Evolutionary conservation across 2,888 invertebrate genomes (phyloP).

Genomic region (Tenodera sinensis): DNA sequence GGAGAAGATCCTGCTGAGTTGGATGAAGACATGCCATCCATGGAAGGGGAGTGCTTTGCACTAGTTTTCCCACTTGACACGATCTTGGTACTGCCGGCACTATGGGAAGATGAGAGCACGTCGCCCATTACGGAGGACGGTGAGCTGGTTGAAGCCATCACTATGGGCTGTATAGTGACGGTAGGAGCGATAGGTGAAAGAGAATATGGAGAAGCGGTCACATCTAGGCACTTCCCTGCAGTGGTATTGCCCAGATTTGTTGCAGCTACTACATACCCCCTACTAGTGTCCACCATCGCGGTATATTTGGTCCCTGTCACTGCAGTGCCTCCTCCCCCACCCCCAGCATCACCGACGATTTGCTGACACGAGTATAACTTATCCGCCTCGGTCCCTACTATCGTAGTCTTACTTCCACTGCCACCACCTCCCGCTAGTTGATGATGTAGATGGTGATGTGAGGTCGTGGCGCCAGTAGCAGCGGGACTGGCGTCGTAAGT

Average conservation of each 20-base stretch:
- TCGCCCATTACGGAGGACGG: conserved; percentile 32
- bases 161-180: conserved; percentile 49
- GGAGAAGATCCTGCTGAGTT: conserved; percentile 60
- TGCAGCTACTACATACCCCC: conserved; percentile 51
- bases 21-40: conserved; percentile 52
- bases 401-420: background rate
- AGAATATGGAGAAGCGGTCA: conserved; percentile 48
- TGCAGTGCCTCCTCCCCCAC: conserved; percentile 40
- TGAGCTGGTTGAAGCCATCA: conserved; percentile 40
- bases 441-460: conserved; percentile 54
- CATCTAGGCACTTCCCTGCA: conserved; percentile 45
- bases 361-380: conserved; percentile 61
- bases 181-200: conserved; percentile 50
- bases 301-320: conserved; percentile 52
- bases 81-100: background rate
- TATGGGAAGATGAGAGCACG: background rate
- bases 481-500: conserved; percentile 51
- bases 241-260: background rate
- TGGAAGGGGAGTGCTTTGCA: conserved; percentile 43
- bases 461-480: conserved; percentile 40
- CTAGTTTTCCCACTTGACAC: conserved; percentile 24
- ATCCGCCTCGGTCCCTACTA: conserved; percentile 47
- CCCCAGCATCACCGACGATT: conserved; percentile 38
- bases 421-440: conserved; percentile 36
- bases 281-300: conserved; percentile 55